These are phyloP conservation scores for Philotrypesis tridentata DNA, from an alignment of 1,140 invertebrate species.

Conservation along the genomic window DNA sequence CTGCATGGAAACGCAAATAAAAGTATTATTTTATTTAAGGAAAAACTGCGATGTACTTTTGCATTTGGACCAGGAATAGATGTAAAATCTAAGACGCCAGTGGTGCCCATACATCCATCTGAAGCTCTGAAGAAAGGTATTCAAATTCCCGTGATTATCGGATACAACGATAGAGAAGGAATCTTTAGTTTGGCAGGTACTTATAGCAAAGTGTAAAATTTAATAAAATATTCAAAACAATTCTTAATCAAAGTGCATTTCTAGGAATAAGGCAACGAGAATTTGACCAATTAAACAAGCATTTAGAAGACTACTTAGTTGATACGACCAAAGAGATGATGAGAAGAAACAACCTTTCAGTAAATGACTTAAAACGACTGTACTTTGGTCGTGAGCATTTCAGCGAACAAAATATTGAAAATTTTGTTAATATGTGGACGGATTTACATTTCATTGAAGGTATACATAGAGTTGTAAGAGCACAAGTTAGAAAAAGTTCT, in stretches of 20 bases:
- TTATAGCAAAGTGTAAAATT: neutral
- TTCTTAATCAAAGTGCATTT: slow-evolving; percentile 8
- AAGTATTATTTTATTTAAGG: slow-evolving; percentile 51
- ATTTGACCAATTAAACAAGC: slow-evolving; percentile 42
- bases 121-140: slow-evolving; percentile 66
- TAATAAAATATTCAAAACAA: neutral
- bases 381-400: slow-evolving; percentile 66
- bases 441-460: slow-evolving; percentile 71
- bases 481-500: slow-evolving; percentile 61
- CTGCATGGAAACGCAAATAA: neutral
- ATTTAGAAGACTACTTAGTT: slow-evolving; percentile 47
- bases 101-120: slow-evolving; percentile 66
- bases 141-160: slow-evolving; percentile 77
- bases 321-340: slow-evolving; percentile 17
- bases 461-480: slow-evolving; percentile 66
- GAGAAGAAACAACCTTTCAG: slow-evolving; percentile 45
- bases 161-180: slow-evolving; percentile 77
- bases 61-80: slow-evolving; percentile 62
- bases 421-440: slow-evolving; percentile 67
- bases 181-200: slow-evolving; percentile 67
- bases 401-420: slow-evolving; percentile 52
- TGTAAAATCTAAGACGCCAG: slow-evolving; percentile 61
- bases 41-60: slow-evolving; percentile 44
- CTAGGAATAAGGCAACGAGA: slow-evolving; percentile 25
- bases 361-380: slow-evolving; percentile 52